These are phyloP conservation scores for Frankliniella intonsa DNA, from an alignment of 2,888 invertebrate species.

Conservation along the genomic window DNA sequence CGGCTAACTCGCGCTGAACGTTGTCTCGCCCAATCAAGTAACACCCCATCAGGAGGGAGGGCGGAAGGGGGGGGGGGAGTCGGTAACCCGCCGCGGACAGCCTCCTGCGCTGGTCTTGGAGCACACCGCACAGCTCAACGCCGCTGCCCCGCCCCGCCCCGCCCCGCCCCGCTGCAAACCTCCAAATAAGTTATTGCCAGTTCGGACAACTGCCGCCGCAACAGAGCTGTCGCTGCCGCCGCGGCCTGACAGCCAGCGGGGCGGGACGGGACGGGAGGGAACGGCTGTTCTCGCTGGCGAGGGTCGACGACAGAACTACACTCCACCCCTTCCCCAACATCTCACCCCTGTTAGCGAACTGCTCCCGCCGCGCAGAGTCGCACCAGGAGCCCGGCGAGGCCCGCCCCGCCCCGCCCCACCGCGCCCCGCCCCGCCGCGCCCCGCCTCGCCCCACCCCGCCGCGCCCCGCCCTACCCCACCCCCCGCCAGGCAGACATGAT, in stretches of 20 bases:
- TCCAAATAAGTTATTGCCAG: background rate
- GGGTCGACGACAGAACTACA: background rate
- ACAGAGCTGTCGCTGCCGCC: background rate
- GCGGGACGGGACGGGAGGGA: background rate
- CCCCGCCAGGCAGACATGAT: background rate
- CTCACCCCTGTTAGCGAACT: no score
- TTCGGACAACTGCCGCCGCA: background rate
- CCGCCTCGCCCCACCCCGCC: background rate
- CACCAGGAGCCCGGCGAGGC: no score
- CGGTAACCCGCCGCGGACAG: no score
- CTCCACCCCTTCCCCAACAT: no score
- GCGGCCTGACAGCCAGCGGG: background rate
- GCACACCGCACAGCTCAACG: background rate
- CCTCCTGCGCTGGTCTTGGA: background rate
- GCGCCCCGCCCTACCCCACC: no score
- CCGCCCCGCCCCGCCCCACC: no score
- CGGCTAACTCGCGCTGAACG: background rate
- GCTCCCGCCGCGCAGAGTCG: no score
- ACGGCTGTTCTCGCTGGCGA: background rate
- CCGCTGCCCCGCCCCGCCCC: background rate
- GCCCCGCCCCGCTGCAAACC: background rate
- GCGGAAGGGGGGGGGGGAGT: no score
- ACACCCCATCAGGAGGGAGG: background rate
- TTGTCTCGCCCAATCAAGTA: background rate
- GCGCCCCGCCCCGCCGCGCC: background rate